Evolutionary conservation across 2,797 vertebrate species (phyloP), one percentile per base, ranked within the genome.

Genomic region (Manis javanica): DNA sequence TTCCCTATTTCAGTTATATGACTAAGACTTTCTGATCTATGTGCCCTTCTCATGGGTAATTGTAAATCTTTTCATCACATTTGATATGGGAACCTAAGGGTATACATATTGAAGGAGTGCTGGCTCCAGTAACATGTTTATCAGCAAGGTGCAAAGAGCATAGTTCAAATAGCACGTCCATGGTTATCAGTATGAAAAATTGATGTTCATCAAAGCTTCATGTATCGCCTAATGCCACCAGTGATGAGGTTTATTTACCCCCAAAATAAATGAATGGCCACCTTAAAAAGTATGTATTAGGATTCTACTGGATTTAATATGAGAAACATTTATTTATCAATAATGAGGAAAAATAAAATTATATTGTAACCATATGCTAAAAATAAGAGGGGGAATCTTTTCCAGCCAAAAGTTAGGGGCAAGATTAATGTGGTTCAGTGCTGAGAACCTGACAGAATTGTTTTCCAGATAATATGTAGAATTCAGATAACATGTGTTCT

Each of bases 311-410:
- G 7, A 66, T 79, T 83, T 93, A 77, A 87, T 64, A 69, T 55
- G 4, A 89, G 64, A 97, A 92, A 49, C 5, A 24, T 88, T 68
- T 46, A 11, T 46, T 46, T 46, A 46, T 46, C 66, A 87, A 39
- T 90, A 85, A 81, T 63, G 37, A 90, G 24, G 49, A 37, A 96
- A 59, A 69, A 68, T 24, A 63, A 95, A 86, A 39, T 79, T 75
- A 74, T 85, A 42, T 75, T 82, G 1, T 51, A 69, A 78, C 16
- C 74, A 3, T 66, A 53, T n/a, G 9, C 82, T 96, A 53, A 64
- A 46, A 97, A 53, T 79, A 95, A 63, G 75, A 42, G n/a, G 37
- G 4, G 4, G 6, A 77, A 16, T 90, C n/a, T 90, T 94, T 96
- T 51, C 34, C n/a, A 72, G 31, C 18, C 3, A 16, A 71, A 55